A percentile compares a stretch with the other conserved stretches of the same genome.
Evolutionary conservation across 2,888 invertebrate species (phyloP).

Genomic region (Hedya salicella): DNA sequence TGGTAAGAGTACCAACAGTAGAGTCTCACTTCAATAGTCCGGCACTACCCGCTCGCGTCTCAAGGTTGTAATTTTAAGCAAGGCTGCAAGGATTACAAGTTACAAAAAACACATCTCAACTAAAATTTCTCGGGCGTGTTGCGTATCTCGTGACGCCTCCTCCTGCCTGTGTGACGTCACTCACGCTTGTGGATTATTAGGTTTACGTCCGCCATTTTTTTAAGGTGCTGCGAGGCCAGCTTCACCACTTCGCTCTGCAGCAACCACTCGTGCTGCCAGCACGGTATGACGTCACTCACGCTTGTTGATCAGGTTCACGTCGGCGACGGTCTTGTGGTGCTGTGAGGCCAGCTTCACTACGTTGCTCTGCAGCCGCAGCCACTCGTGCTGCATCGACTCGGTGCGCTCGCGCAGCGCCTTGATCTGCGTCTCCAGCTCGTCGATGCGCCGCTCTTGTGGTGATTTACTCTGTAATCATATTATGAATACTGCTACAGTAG

Average conservation of each 20-base stretch:
- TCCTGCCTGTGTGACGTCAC: neutral
- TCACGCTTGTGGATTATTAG: slow-evolving; percentile 89
- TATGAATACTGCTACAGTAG: no score
- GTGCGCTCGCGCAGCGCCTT: slow-evolving; percentile 86
- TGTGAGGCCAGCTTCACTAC: slow-evolving; percentile 88
- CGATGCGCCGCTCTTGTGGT: slow-evolving; percentile 87
- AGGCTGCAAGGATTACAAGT: no score
- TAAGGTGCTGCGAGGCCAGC: slow-evolving; percentile 88
- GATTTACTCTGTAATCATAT: slow-evolving; percentile 66
- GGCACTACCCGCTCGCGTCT: no score
- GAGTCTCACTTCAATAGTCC: no score
- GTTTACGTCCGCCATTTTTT: slow-evolving; percentile 88
- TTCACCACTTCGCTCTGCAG: slow-evolving; percentile 90
- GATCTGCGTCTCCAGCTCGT: slow-evolving; percentile 87
- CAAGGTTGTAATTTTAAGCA: no score
- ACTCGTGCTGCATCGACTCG: slow-evolving; percentile 88
- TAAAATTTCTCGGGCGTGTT: no score
- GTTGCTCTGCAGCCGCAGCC: slow-evolving; percentile 91
- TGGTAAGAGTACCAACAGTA: no score
- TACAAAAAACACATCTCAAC: no score
- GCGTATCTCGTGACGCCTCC: no score
- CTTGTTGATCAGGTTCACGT: slow-evolving; percentile 89
- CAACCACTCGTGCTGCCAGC: slow-evolving; percentile 89
- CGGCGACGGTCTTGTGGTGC: slow-evolving; percentile 87
- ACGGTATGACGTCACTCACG: slow-evolving; percentile 74